These are phyloP conservation scores for Neogale vison DNA, from an alignment of 2,113 vertebrate genomes.

Conservation along the genomic window DNA sequence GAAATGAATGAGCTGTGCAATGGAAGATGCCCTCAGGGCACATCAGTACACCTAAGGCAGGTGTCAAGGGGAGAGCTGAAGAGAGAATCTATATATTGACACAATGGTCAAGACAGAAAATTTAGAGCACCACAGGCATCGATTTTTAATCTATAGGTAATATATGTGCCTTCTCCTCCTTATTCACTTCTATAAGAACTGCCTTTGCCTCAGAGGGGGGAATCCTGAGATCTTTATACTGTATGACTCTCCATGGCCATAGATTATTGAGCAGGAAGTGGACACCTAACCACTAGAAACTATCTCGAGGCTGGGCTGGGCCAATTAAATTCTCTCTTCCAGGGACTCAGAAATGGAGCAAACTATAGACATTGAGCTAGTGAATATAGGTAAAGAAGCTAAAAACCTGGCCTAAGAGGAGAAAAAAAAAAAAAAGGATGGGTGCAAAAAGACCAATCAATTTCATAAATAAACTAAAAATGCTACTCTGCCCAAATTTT, in stretches of 20 bases:
- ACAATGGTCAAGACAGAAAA: not conserved
- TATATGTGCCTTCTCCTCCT: not conserved
- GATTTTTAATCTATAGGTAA: not conserved
- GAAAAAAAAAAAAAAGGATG: not conserved
- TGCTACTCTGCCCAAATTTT: not conserved
- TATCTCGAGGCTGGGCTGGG: not conserved
- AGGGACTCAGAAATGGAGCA: not conserved
- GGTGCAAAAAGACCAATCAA: not conserved
- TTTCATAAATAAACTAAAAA: not conserved
- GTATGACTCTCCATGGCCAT: not conserved
- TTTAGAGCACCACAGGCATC: not conserved
- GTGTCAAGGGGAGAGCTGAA: not conserved
- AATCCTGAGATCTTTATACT: not conserved
- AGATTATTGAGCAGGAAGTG: not conserved
- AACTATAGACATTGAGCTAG: not conserved
- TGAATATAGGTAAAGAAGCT: not conserved
- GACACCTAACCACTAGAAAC: not conserved
- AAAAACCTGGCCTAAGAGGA: not conserved
- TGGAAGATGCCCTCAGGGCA: not conserved
- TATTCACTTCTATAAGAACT: not conserved
- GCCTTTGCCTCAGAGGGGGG: not conserved
- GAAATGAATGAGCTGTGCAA: not conserved
- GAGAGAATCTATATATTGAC: not conserved
- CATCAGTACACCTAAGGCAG: not conserved
- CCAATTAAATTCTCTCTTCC: not conserved